Base-by-base conservation (phyloP, 2,888 invertebrate species). In the Andrena chrysosceles region DNA sequence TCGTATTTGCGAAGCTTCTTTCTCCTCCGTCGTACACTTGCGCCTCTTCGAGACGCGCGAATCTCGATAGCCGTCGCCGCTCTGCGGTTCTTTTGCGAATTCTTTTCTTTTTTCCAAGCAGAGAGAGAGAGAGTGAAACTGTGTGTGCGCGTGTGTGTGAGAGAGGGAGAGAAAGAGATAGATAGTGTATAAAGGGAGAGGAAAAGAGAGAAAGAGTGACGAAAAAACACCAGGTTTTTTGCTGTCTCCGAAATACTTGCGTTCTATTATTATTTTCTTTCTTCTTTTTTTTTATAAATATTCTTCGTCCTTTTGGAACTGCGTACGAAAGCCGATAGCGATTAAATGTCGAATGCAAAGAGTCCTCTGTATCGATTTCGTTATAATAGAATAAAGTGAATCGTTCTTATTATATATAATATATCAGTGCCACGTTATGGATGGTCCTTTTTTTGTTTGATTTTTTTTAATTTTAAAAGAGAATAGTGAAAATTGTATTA, bases 361-460 rank as follows among this genome's bases (percentile, higher is more conserved):
- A 56, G 71, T 71, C 66, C 71, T 62, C 81, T 81, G 81, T 81
- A 81, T 81, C 48, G 54, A 81, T 81, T 80, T 81, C 81, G 67
- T 80, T 81, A 67, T 68, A 56, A 42, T 81, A 82, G 80, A 82
- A 75, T 75, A 82, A 81, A 82, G 66, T 81, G 48, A 73, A 82
- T 82, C 70, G 83, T 82, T 82, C 70, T 82, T 82, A 75, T 77
- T 75, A 52, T 20, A 52, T 20, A 52, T 52, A 52, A 20, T n/a
- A 52, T 52, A 52, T 52, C 16, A 81, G 66, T 82, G 71, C 48
- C 74, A 74, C 82, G 74, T 68, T 82, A 63, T 82, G 56, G 82
- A 69, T 75, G 82, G 48, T 75, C 69, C 74, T 82, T 67, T 68
- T 78, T 77, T 79, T 33, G 66, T 77, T 48, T 42, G 64, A 10